These are phyloP conservation scores for Ophiodon elongatus DNA, from an alignment of 2,113 vertebrate species.

Conservation along the genomic window DNA sequence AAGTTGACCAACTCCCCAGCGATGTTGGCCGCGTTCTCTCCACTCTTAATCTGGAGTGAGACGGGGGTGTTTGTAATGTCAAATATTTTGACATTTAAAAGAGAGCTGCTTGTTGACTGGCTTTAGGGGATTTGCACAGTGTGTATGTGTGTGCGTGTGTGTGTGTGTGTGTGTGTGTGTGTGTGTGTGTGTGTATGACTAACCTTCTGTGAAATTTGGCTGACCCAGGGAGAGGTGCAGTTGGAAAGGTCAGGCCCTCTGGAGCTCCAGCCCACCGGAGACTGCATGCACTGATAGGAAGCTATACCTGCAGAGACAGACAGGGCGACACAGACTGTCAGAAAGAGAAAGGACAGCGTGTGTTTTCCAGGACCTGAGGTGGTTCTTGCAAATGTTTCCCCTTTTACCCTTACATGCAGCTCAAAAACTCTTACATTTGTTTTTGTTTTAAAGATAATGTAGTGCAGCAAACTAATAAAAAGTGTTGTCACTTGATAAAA, in stretches of 20 bases:
- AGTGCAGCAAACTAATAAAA: neutral
- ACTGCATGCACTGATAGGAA: slow-evolving; percentile 89
- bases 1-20: slow-evolving; percentile 92
- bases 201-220: slow-evolving; percentile 94
- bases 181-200: slow-evolving; percentile 35
- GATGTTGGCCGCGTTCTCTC: slow-evolving; percentile 95
- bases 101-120: slow-evolving; percentile 48
- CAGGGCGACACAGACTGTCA: slow-evolving; percentile 17
- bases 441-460: neutral
- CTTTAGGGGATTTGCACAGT: slow-evolving; percentile 55
- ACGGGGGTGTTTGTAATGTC: slow-evolving; percentile 63
- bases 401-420: neutral
- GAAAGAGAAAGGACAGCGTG: neutral
- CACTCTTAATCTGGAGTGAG: slow-evolving; percentile 91
- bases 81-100: slow-evolving; percentile 76
- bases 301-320: slow-evolving; percentile 86
- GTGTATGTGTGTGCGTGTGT: slow-evolving; percentile 23
- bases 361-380: neutral
- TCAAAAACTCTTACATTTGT: neutral
- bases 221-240: slow-evolving; percentile 94
- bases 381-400: neutral
- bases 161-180: slow-evolving; percentile 18
- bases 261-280: slow-evolving; percentile 90
- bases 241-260: slow-evolving; percentile 92
- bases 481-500: neutral